Conservation (phyloP, 2,113 vertebrate species). For the Chionomys nivalis region DNA sequence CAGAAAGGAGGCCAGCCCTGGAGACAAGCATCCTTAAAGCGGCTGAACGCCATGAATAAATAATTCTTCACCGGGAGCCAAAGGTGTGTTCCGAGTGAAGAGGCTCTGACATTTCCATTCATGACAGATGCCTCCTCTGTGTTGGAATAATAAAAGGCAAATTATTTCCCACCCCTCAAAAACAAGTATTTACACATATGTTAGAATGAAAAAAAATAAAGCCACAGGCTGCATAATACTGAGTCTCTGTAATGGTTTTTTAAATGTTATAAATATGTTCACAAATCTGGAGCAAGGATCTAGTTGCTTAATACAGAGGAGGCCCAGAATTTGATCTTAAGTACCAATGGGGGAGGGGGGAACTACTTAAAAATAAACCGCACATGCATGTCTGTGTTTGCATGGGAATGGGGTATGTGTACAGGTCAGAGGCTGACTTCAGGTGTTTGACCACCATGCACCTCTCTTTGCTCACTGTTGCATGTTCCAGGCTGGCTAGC, state of each 20-base stretch:
- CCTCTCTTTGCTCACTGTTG: background rate
- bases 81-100: background rate
- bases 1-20: fast-evolving
- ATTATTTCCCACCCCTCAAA: constrained; percentile 10
- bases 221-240: background rate
- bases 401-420: too few species aligned
- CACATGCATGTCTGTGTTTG: too few species aligned
- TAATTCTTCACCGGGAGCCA: background rate
- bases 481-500: background rate
- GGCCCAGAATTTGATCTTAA: background rate
- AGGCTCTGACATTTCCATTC: constrained; percentile 29
- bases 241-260: constrained; percentile 30
- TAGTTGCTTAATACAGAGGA: too few species aligned
- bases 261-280: background rate
- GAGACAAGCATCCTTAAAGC: fast-evolving
- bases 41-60: background rate
- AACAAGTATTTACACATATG: constrained; percentile 10
- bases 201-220: background rate
- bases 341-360: background rate
- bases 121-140: background rate
- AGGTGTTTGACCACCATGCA: too few species aligned
- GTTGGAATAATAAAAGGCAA: constrained; percentile 60
- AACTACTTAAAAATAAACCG: background rate
- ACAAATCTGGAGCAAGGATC: background rate
- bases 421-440: background rate